Percentiles rank a stretch among this genome's conserved stretches.
Evolutionary conservation across 2,113 vertebrate species (phyloP).

Genomic region (Misgurnus mizolepis): DNA sequence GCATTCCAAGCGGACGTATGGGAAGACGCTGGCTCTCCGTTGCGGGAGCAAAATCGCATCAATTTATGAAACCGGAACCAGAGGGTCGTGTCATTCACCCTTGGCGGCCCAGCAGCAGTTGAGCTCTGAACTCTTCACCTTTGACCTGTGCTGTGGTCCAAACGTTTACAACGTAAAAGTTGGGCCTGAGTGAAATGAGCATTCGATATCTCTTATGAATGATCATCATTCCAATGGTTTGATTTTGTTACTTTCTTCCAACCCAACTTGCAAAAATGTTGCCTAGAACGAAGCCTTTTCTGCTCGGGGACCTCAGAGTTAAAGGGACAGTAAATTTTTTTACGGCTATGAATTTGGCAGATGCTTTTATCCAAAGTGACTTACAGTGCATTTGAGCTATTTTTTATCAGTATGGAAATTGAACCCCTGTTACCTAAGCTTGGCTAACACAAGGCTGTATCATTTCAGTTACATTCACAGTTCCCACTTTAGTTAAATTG

Average conservation of each 20-base stretch:
- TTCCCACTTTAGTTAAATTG: too few species aligned
- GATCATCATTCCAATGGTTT: background rate
- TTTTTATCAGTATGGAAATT: too few species aligned
- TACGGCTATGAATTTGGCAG: too few species aligned
- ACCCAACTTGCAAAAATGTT: background rate
- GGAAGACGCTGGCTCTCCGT: slow-evolving; percentile 4
- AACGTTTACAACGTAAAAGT: too few species aligned
- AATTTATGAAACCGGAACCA: slow-evolving; percentile 43
- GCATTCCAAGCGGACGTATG: background rate
- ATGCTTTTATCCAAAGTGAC: too few species aligned
- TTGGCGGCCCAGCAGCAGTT: slow-evolving; percentile 17
- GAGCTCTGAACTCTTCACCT: slow-evolving; percentile 40
- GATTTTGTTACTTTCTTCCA: background rate
- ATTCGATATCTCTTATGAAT: background rate
- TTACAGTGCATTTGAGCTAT: too few species aligned
- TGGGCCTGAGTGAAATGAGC: too few species aligned
- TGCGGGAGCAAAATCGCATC: slow-evolving; percentile 39
- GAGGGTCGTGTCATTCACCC: slow-evolving; percentile 33
- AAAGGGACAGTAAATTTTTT: too few species aligned
- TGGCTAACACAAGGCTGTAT: too few species aligned
- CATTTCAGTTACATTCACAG: too few species aligned
- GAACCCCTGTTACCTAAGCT: too few species aligned
- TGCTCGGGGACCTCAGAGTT: background rate
- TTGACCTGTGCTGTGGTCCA: background rate
- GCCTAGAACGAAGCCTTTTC: background rate